Conservation (phyloP, 2,113 vertebrate genomes). For the Ondatra zibethicus region DNA sequence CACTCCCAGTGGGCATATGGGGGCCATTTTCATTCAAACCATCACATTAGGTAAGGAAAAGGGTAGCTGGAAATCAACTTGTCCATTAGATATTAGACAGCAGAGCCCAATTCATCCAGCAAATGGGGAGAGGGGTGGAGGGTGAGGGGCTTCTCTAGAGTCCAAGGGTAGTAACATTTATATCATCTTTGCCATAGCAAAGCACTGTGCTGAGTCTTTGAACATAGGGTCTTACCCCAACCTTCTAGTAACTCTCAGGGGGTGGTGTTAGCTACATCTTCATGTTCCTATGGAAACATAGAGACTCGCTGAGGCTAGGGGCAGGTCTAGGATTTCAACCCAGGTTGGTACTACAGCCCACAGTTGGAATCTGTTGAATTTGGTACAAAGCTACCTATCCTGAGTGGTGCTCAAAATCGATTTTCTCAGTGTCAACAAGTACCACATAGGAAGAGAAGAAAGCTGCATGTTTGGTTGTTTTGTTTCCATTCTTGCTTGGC, state of each 20-base stretch:
- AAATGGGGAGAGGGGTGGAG: too few relatives aligned
- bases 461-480: neutral
- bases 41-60: neutral
- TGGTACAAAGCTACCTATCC: neutral
- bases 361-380: neutral
- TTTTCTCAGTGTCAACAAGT: neutral
- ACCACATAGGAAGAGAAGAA: neutral
- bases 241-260: constrained; percentile 16
- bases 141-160: neutral
- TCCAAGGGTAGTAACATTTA: neutral
- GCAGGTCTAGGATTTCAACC: neutral
- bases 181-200: neutral
- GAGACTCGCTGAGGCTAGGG: neutral
- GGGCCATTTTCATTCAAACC: neutral
- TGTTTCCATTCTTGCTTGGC: neutral
- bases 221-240: neutral
- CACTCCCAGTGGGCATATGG: too few relatives aligned
- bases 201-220: neutral
- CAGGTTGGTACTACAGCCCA: neutral
- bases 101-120: neutral
- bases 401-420: neutral
- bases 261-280: neutral
- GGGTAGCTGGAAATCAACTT: neutral
- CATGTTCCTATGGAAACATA: neutral
- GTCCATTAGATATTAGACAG: neutral